Percentiles rank a stretch among this genome's conserved stretches.
Conservation (phyloP, 1,140 invertebrate genomes). For the Drosophila rhopaloa region DNA sequence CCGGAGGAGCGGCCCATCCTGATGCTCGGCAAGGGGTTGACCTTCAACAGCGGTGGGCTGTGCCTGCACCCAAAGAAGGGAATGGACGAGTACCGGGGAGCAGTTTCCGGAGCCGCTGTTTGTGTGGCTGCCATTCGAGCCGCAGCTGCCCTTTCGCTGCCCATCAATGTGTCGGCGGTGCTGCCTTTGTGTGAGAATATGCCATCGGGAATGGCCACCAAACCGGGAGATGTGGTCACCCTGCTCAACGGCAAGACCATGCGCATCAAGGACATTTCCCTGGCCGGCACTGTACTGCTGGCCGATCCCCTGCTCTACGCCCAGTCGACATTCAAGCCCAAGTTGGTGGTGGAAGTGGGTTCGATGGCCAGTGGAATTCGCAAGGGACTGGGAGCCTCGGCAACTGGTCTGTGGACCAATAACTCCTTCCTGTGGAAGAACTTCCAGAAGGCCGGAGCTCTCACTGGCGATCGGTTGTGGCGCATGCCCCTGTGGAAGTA, state of each 20-base stretch:
- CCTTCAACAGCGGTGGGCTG: slow-evolving; percentile 89
- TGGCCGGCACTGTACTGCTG: slow-evolving; percentile 93
- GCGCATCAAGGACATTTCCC: slow-evolving; percentile 92
- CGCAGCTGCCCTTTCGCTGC: slow-evolving; percentile 85
- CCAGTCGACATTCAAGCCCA: slow-evolving; percentile 86
- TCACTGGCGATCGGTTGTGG: slow-evolving; percentile 95
- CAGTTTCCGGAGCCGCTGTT: slow-evolving; percentile 87
- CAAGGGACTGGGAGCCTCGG: slow-evolving; percentile 88
- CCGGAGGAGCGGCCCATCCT: slow-evolving; percentile 65
- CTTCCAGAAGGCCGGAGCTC: slow-evolving; percentile 87
- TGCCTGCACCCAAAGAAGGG: slow-evolving; percentile 90
- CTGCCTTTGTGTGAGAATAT: slow-evolving; percentile 95
- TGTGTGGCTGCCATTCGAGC: slow-evolving; percentile 73
- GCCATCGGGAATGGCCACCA: slow-evolving; percentile 91
- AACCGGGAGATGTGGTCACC: slow-evolving; percentile 93
- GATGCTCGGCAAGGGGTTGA: slow-evolving; percentile 68
- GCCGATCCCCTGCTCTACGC: slow-evolving; percentile 95
- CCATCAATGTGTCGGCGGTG: slow-evolving; percentile 90
- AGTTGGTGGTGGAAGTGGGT: slow-evolving; percentile 90
- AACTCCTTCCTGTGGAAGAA: slow-evolving; percentile 87
- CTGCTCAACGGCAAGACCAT: slow-evolving; percentile 95
- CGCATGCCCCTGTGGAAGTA: slow-evolving; percentile 93
- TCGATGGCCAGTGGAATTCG: slow-evolving; percentile 86
- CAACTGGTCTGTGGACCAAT: slow-evolving; percentile 92
- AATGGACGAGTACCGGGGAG: slow-evolving; percentile 94